phyloP scores from a whole-genome alignment of 1,140 invertebrate genomes.

The Drosophila mojavensis region DNA sequence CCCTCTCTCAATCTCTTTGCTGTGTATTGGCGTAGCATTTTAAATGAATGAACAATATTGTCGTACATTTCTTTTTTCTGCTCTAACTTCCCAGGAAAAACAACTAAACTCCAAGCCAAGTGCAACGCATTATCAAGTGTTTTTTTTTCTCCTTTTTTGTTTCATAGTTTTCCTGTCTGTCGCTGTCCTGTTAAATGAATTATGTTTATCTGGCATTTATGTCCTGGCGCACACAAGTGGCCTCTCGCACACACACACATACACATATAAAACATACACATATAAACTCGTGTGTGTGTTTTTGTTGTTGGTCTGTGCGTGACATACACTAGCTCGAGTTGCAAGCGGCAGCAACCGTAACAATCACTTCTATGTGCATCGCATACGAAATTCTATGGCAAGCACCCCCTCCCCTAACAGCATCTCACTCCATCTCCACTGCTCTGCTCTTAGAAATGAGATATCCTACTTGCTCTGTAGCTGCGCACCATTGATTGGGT shows the following conservation, averaged over 20 bases:
- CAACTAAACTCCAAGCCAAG: slow-evolving; percentile 29
- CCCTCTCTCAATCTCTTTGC: not conserved
- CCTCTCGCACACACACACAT: slow-evolving; percentile 17
- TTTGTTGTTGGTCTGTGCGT: slow-evolving; percentile 17
- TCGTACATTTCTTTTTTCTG: slow-evolving; percentile 70
- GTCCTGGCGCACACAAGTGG: slow-evolving; percentile 44
- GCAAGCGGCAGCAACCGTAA: slow-evolving; percentile 34
- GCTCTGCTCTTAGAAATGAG: not conserved
- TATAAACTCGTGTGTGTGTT: slow-evolving; percentile 23
- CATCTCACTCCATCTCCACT: not conserved
- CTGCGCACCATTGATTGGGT: slow-evolving; percentile 6
- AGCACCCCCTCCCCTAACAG: not conserved
- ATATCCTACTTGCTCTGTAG: slow-evolving; percentile 7
- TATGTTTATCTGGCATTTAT: slow-evolving; percentile 56
- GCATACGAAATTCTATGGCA: slow-evolving; percentile 23
- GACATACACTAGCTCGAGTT: slow-evolving; percentile 55
- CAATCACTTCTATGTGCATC: slow-evolving; percentile 41
- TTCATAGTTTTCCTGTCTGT: not conserved
- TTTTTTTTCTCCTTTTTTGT: slow-evolving; percentile 34
- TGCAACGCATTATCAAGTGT: slow-evolving; percentile 76
- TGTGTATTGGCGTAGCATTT: slow-evolving; percentile 76
- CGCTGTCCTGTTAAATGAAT: slow-evolving; percentile 43
- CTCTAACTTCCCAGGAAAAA: slow-evolving; percentile 19
- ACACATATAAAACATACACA: slow-evolving; percentile 19
- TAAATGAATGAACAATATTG: slow-evolving; percentile 82